phyloP scores from a whole-genome alignment of 2,113 vertebrate species.

The Jaculus jaculus region DNA sequence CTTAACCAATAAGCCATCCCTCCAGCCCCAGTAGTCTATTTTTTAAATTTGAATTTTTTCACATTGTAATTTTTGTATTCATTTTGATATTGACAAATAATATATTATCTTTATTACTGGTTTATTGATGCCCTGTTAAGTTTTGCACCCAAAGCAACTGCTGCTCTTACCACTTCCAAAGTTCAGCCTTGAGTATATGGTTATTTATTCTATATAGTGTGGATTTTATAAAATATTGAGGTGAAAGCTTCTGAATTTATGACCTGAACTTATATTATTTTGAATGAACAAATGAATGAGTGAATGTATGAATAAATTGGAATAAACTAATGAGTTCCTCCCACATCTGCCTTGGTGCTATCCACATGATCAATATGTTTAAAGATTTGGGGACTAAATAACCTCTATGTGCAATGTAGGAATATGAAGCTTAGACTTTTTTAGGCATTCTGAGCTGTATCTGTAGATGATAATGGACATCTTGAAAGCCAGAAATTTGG shows the following conservation, averaged over 20 bases:
- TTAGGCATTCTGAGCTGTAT: not conserved
- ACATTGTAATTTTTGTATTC: not conserved
- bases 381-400: not conserved
- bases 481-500: not conserved
- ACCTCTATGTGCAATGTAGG: not conserved
- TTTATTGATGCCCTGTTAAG: not conserved
- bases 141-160: not conserved
- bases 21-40: not conserved
- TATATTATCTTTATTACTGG: not conserved
- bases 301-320: not conserved
- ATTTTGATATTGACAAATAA: not conserved
- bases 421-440: not conserved
- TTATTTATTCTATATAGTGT: not conserved
- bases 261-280: not conserved
- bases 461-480: not conserved
- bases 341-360: not conserved
- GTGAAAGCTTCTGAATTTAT: not conserved
- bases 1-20: too few relatives aligned
- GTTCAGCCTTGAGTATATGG: not conserved
- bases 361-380: not conserved
- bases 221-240: not conserved
- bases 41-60: not conserved
- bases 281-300: not conserved
- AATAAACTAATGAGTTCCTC: not conserved
- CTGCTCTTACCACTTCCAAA: constrained; percentile 19